phyloP scores from a whole-genome alignment of 1,140 invertebrate genomes.

The Medauroidea extradentata region DNA sequence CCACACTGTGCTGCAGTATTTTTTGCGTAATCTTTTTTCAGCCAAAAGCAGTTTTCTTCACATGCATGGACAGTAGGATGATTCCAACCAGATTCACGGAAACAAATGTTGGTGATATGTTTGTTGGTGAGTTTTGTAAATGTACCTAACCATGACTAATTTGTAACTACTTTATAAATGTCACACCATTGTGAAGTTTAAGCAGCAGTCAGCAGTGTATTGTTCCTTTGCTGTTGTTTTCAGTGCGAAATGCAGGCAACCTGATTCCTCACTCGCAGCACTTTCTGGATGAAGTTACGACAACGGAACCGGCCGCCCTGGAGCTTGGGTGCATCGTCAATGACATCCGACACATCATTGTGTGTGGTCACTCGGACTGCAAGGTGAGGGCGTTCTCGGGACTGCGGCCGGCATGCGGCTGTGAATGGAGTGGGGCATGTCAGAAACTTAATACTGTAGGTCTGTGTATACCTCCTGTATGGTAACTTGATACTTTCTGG shows the following conservation, averaged over 20 bases:
- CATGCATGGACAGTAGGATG: constrained; percentile 96
- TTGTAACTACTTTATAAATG: no score
- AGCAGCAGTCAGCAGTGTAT: no score
- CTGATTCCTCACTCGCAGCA: constrained; percentile 85
- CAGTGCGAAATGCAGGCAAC: constrained; percentile 93
- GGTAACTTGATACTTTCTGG: no score
- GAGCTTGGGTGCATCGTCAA: constrained; percentile 93
- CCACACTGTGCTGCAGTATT: no score
- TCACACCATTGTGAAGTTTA: no score
- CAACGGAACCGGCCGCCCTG: constrained; percentile 90
- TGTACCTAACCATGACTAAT: no score
- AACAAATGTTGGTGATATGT: constrained; percentile 95
- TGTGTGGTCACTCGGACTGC: constrained; percentile 96
- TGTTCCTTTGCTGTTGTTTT: no score
- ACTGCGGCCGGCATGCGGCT: no score
- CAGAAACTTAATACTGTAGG: neutral
- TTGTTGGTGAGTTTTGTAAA: constrained; percentile 66
- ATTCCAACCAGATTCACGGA: constrained; percentile 92
- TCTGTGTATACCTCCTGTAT: no score
- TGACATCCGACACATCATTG: constrained; percentile 87
- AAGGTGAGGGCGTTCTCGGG: constrained; percentile 53
- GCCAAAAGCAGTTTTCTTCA: constrained; percentile 95
- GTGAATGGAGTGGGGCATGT: no score
- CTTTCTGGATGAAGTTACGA: constrained; percentile 79
- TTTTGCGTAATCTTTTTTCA: no score